These are phyloP conservation scores for Macrosteles quadrilineatus DNA, from an alignment of 1,140 invertebrate species.

Conservation along the genomic window DNA sequence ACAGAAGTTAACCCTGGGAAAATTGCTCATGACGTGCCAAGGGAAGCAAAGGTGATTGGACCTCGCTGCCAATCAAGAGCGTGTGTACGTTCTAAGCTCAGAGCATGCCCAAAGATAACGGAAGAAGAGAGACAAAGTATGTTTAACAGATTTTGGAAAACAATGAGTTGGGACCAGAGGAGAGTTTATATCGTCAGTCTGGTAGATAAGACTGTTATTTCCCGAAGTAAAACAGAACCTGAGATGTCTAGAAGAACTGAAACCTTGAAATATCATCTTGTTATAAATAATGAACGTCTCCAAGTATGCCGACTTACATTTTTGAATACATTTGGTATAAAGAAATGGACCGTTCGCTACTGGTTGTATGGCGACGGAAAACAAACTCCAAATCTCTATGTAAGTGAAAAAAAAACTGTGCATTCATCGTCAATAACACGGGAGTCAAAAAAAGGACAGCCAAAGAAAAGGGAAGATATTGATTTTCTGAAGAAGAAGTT, in stretches of 20 bases:
- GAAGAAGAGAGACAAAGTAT: constrained; percentile 18
- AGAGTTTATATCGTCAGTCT: constrained; percentile 24
- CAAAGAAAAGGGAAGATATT: no score
- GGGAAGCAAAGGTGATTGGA: constrained; percentile 20
- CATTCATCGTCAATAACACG: constrained; percentile 4
- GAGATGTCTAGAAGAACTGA: constrained; percentile 16
- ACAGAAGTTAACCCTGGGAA: constrained; percentile 22
- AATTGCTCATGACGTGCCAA: constrained; percentile 20
- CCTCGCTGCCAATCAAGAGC: background rate
- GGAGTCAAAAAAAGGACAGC: no score
- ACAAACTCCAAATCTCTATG: constrained; percentile 5
- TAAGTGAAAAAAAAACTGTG: constrained; percentile 29
- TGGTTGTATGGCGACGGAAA: constrained; percentile 18
- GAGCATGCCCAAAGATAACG: constrained; percentile 5
- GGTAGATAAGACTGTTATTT: constrained; percentile 22
- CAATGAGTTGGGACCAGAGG: constrained; percentile 21
- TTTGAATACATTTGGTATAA: no score
- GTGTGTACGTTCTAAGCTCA: constrained; percentile 20
- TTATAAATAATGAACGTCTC: constrained; percentile 2
- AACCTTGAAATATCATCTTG: constrained; percentile 19
- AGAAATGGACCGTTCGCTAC: constrained; percentile 12
- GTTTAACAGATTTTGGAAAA: constrained; percentile 13
- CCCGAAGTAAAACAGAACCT: constrained; percentile 17
- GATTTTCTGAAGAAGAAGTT: background rate
- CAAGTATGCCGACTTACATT: no score